Percentiles rank a stretch among this genome's conserved stretches.
These are phyloP conservation scores for Eulithis testata DNA, from an alignment of 2,888 invertebrate species.

Conservation along the genomic window DNA sequence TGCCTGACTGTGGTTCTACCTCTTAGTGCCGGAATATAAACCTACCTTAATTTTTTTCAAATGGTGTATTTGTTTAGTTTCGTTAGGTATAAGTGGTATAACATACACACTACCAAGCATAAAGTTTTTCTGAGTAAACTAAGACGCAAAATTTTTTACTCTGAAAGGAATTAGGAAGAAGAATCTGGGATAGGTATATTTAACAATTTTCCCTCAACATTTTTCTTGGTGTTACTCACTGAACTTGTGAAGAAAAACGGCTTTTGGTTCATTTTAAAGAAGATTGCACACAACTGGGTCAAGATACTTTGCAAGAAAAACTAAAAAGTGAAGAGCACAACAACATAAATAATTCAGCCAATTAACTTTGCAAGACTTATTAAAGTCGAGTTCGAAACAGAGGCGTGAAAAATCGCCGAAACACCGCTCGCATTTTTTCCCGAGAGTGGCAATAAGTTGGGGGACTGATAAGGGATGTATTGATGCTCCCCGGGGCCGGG, in stretches of 20 bases:
- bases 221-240: too few relatives aligned
- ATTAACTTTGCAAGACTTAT: conserved; percentile 42
- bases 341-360: conserved; percentile 38
- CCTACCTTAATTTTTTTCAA: too few relatives aligned
- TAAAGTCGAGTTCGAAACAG: conserved; percentile 39
- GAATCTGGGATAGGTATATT: too few relatives aligned
- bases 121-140: too few relatives aligned
- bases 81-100: too few relatives aligned
- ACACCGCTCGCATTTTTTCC: conserved; percentile 45
- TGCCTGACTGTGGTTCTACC: too few relatives aligned
- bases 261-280: background rate
- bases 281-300: conserved; percentile 14
- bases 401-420: conserved; percentile 43
- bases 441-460: conserved; percentile 36
- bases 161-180: too few relatives aligned
- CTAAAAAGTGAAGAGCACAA: conserved; percentile 19
- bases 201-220: too few relatives aligned
- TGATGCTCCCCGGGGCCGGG: conserved; percentile 56
- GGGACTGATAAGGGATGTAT: conserved; percentile 55
- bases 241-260: background rate
- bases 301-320: conserved; percentile 19
- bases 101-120: too few relatives aligned
- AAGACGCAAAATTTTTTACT: too few relatives aligned
- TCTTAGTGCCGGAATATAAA: too few relatives aligned
- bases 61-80: too few relatives aligned